Base-by-base conservation (phyloP, 2,888 invertebrate genomes). In the Ecliptopera silaceata region DNA sequence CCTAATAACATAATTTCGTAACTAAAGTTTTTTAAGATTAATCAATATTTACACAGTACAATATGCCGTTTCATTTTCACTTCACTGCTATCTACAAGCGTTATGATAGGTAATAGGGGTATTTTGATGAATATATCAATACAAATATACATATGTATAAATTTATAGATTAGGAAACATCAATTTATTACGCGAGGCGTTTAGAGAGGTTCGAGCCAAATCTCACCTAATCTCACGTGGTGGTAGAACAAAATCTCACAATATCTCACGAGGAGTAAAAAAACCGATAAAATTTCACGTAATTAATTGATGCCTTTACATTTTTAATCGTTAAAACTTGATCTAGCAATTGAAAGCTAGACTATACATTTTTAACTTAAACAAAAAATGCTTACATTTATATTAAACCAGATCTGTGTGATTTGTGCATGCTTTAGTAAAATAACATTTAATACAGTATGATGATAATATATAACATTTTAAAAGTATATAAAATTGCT, bases 311-410 rank as follows among this genome's bases (percentile, higher is more conserved):
- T 48, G 31, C 31, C 41, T 52, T 36, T 31, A 53, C 32, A 47
- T 29, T 54, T 47, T 29, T 34, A 48, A 43, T 26, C 38, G 4
- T 18, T 31, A 38, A 50, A 51, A 59, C 42, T 29, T 36, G 6
- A n/a, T n/a, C n/a, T n/a, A n/a, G n/a, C n/a, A n/a, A n/a, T n/a
- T n/a, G n/a, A n/a, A n/a, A n/a, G n/a, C n/a, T n/a, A n/a, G n/a
- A n/a, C n/a, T n/a, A 60, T 69, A 77, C 70, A 77, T 67, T 82
- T 85, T 83, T 82, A 84, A 86, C 84, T 84, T 80, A 80, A 77
- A 80, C 74, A 68, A 79, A 74, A 75, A 84, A 86, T 84, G 84
- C 84, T 79, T 57, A 65, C 73, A 77, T 74, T 73, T 63, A 72
- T 71, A 72, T 71, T 69, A 74, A 73, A 73, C 74, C 70, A 56